phyloP scores from a whole-genome alignment of 2,797 vertebrate species.

The Fistularia commersonii region DNA sequence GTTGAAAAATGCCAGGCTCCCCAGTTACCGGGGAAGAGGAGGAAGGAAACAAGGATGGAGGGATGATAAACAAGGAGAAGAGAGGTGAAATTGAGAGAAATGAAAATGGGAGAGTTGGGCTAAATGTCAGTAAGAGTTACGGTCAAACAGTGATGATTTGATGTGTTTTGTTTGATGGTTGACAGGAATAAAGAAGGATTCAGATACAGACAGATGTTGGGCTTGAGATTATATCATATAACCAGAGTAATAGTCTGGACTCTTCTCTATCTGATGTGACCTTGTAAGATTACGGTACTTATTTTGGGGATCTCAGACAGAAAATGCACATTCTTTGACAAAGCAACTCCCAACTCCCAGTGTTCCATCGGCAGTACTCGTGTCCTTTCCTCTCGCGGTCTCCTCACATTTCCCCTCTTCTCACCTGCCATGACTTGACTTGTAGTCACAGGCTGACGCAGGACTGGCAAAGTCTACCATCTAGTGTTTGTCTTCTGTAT shows the following conservation, averaged over 20 bases:
- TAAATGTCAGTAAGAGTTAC: too few species aligned
- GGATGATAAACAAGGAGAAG: conserved; percentile 3
- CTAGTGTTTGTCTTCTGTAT: conserved; percentile 48
- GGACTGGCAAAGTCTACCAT: conserved; percentile 44
- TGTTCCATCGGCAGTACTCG: conserved; percentile 47
- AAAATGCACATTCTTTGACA: conserved; percentile 41
- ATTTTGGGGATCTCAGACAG: conserved; percentile 11
- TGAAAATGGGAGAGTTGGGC: too few species aligned
- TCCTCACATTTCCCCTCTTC: background rate
- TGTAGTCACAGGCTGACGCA: conserved; percentile 16
- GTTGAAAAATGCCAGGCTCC: conserved; percentile 71
- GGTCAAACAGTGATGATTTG: too few species aligned
- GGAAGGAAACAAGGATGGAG: conserved; percentile 7
- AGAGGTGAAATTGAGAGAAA: background rate
- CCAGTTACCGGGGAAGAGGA: conserved; percentile 38
- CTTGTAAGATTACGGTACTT: conserved; percentile 22
- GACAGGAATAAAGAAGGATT: conserved; percentile 4
- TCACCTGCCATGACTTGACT: conserved; percentile 41
- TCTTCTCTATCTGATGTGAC: conserved; percentile 1
- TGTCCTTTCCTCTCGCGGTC: conserved; percentile 32
- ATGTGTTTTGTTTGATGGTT: conserved; percentile 21
- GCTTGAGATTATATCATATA: background rate
- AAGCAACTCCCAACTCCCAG: conserved; percentile 53
- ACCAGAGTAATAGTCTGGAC: too few species aligned
- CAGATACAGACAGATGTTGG: conserved; percentile 10